Conservation (phyloP, 2,113 vertebrate species). For the Emydocephalus ijimae region DNA sequence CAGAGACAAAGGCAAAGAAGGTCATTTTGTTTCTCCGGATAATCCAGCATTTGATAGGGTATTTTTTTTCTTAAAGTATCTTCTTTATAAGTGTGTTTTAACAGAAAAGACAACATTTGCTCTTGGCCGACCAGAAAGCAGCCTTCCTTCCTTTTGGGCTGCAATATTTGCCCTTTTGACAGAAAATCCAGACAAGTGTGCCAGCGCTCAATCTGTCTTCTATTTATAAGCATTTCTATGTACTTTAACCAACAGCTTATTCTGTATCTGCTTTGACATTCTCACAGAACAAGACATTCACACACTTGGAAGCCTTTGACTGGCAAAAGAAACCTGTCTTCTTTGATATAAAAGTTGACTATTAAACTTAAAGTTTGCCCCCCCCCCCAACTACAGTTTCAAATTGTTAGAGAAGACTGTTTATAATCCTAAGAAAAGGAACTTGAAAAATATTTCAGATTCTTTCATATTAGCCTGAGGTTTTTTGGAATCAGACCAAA, state of each 20-base stretch:
- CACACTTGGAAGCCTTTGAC: neutral
- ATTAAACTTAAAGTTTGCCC: neutral
- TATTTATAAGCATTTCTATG: neutral
- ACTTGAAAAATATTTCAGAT: slow-evolving; percentile 12
- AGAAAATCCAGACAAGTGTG: neutral
- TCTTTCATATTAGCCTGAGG: neutral
- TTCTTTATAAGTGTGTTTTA: slow-evolving; percentile 30
- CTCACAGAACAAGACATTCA: neutral
- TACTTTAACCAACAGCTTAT: neutral
- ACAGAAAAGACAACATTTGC: slow-evolving; percentile 49
- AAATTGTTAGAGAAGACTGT: neutral
- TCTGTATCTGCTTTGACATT: neutral
- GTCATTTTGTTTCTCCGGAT: neutral
- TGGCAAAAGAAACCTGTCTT: neutral
- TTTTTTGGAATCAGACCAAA: neutral
- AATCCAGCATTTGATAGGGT: slow-evolving; percentile 18
- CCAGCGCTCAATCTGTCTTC: neutral
- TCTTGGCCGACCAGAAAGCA: slow-evolving; percentile 25
- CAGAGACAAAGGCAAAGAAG: neutral
- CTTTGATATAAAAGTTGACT: neutral
- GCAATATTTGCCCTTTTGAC: slow-evolving; percentile 27
- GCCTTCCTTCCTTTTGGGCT: slow-evolving; percentile 34
- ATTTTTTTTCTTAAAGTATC: slow-evolving; percentile 26
- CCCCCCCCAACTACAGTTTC: neutral
- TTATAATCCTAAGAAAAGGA: neutral